Evolutionary conservation across 2,888 invertebrate genomes (phyloP), one percentile per base, ranked within the genome.

Genomic region (Tipula lateralis): DNA sequence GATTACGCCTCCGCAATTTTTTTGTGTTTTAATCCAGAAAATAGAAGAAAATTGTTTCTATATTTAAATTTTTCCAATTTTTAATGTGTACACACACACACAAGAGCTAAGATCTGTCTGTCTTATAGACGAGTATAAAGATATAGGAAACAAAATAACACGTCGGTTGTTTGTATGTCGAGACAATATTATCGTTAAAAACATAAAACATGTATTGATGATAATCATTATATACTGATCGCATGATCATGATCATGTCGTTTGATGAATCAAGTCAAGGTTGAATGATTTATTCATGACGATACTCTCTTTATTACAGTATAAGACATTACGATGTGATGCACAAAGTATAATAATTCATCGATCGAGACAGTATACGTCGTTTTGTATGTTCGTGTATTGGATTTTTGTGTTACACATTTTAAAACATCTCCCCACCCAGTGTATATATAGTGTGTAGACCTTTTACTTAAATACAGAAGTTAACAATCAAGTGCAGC

Each of bases 11-110:
- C 66, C 66, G 66, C 24, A 66, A 66, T 66, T 66, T 66, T 13
- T 24, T 66, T 66, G 7, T 66, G 7, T 24, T 66, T 66, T 66
- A 66, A 66, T 66, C 66, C 66, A 66, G 66, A 66, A 66, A 66
- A 66, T 66, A 66, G 66, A 66, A 66, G 66, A 66, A 66, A 66
- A 66, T 66, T 66, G 66, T 66, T 66, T 66, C 24, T 66, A 24
- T 66, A 66, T 66, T 66, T 66, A 66, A 66, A 66, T 66, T 66
- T 66, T 66, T 66, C 66, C 66, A 66, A 66, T 66, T 66, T n/a
- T 66, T 66, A 66, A 66, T 66, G 66, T 66, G 16, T 12, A 39
- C 13, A 13, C 13, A 39, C 39, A n/a, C 39, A 32, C 44, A n/a
- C 66, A 66, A 66, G n/a, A n/a, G 66, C 24, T 66, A 19, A 66